Base-by-base conservation (phyloP, 2,888 invertebrate species). In the Melolontha melolontha region DNA sequence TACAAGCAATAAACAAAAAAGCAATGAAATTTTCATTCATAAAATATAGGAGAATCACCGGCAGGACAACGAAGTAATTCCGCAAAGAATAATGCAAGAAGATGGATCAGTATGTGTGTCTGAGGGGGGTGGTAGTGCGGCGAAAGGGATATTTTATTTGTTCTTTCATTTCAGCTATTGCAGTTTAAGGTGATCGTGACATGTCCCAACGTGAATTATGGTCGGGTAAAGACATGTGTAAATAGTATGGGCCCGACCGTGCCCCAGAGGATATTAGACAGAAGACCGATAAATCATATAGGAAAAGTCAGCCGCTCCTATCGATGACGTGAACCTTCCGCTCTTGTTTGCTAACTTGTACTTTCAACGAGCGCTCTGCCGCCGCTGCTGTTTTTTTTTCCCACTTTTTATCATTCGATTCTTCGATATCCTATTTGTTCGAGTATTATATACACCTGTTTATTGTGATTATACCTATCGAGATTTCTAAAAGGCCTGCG, bases 171-270 rank as follows among this genome's bases (percentile, higher is more conserved):
- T 75, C 75, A 72, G 73, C 67, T 75, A 74, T 73, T 75, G 71
- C 72, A 74, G 74, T 74, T 74, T 74, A 75, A 75, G 73, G 73
- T 75, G 77, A 77, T 79, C 78, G 77, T 78, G 77, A 78, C 77
- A 72, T 71, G 77, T 77, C 77, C 74, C 73, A 71, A 71, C 72
- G 75, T 77, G 78, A 78, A 75, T 77, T 79, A 79, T 79, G 74
- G 78, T 73, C 64, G 74, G 71, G 76, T 76, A 78, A 75, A 75
- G 78, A 78, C 78, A 79, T 78, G 79, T 79, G 79, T 79, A 79
- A 79, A 78, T 74, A 75, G 74, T 73, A 72, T 71, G 73, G 71
- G 71, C 72, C 72, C 73, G 73, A 70, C 72, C 75, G 76, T 76
- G 74, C 76, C 76, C 76, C 68, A 73, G 76, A 76, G 77, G 75